These are phyloP conservation scores for Hippoglossus hippoglossus DNA, from an alignment of 2,797 vertebrate species.

Conservation along the genomic window DNA sequence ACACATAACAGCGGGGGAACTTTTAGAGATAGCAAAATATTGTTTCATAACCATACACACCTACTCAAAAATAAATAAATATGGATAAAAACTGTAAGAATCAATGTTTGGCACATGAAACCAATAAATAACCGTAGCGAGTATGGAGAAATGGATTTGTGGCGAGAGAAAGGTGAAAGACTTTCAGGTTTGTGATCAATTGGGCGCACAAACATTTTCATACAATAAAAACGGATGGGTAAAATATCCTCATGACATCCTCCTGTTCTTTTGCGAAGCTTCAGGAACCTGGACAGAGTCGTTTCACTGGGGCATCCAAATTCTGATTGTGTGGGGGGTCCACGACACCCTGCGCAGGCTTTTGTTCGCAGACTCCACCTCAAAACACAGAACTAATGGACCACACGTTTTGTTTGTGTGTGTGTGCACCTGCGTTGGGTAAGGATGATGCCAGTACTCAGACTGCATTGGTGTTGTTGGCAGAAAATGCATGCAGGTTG, in stretches of 20 bases:
- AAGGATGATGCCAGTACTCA: conserved; percentile 76
- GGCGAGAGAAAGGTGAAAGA: conserved; percentile 36
- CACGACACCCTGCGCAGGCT: conserved; percentile 8
- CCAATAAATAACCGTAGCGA: conserved; percentile 63
- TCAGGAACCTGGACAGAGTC: conserved; percentile 29
- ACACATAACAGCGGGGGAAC: conserved; percentile 50
- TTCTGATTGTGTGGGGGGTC: conserved; percentile 28
- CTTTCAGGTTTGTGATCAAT: conserved; percentile 45
- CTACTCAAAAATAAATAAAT: conserved; percentile 83
- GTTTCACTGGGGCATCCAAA: conserved; percentile 21
- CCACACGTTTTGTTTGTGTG: conserved; percentile 17
- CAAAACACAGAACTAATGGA: conserved; percentile 15
- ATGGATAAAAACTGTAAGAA: conserved; percentile 79
- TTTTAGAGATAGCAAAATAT: conserved; percentile 71
- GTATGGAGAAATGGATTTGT: conserved; percentile 53
- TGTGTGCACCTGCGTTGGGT: conserved; percentile 32
- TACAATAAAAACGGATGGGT: conserved; percentile 58
- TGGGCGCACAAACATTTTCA: conserved; percentile 67
- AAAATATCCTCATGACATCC: conserved; percentile 48
- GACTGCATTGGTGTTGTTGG: conserved; percentile 97
- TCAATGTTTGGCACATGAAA: conserved; percentile 77
- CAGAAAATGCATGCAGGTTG: conserved; percentile 96
- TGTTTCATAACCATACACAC: conserved; percentile 69
- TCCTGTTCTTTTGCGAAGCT: conserved; percentile 18
- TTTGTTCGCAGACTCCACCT: conserved; percentile 40